Evolutionary conservation across 1,140 invertebrate species (phyloP).

Genomic region (Pseudomyrmex gracilis): DNA sequence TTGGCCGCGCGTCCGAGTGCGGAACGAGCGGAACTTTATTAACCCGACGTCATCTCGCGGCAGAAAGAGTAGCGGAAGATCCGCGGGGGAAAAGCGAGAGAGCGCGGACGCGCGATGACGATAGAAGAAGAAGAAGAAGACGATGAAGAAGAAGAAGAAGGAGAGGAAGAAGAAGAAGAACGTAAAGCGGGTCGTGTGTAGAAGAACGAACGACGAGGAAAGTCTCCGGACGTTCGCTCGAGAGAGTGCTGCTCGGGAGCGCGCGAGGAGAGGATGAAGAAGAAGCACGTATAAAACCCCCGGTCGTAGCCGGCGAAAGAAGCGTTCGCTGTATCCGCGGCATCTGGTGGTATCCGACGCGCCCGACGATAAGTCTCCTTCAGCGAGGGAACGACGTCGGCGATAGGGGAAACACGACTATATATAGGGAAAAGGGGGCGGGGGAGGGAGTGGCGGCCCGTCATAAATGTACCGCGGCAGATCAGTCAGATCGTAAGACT

Average conservation of each 20-base stretch:
- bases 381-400: slow-evolving; percentile 50
- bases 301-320: slow-evolving; percentile 63
- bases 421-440: neutral
- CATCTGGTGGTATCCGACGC: slow-evolving; percentile 55
- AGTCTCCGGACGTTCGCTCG: too few relatives aligned
- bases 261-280: neutral
- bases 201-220: too few relatives aligned
- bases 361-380: slow-evolving; percentile 53
- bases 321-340: slow-evolving; percentile 58
- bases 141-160: slow-evolving; percentile 19
- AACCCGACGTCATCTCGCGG: slow-evolving; percentile 63
- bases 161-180: neutral
- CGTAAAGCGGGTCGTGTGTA: too few relatives aligned
- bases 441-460: neutral
- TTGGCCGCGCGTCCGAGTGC: slow-evolving; percentile 51
- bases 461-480: slow-evolving; percentile 66
- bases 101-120: slow-evolving; percentile 46
- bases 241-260: neutral
- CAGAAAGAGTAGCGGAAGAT: slow-evolving; percentile 55
- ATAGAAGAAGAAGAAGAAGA: slow-evolving; percentile 15
- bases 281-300: neutral
- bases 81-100: slow-evolving; percentile 43
- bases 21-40: slow-evolving; percentile 73
- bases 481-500: slow-evolving; percentile 69
- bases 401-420: slow-evolving; percentile 37